Conservation (phyloP, 2,113 vertebrate species). For the Cacatua alba region DNA sequence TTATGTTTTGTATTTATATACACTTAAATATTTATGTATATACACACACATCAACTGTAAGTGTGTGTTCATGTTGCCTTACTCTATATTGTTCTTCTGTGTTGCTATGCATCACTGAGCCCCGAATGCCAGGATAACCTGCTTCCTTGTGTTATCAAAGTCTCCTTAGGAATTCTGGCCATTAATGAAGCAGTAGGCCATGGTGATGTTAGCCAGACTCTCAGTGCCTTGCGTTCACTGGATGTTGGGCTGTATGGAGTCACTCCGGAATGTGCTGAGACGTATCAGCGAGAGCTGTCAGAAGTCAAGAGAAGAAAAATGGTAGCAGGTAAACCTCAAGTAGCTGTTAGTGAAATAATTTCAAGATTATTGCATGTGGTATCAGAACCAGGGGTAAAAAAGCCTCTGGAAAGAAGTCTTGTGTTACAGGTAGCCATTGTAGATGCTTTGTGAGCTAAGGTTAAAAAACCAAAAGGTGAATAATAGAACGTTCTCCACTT, state of each 20-base stretch:
- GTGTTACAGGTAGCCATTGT: neutral
- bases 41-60: neutral
- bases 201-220: conserved; percentile 80
- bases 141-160: conserved; percentile 63
- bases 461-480: neutral
- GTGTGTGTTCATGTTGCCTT: neutral
- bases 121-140: neutral
- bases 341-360: neutral
- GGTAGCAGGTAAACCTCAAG: conserved; percentile 76
- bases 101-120: neutral
- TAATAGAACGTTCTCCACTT: neutral
- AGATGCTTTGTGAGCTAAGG: neutral
- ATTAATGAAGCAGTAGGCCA: conserved; percentile 90
- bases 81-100: neutral
- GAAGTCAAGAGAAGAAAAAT: conserved; percentile 80
- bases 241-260: conserved; percentile 91
- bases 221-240: conserved; percentile 82
- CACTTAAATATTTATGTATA: neutral
- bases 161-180: conserved; percentile 88
- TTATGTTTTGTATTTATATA: neutral
- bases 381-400: neutral
- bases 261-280: conserved; percentile 88
- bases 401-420: neutral
- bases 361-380: neutral
- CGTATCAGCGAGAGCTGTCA: conserved; percentile 86